A percentile compares a stretch with the other conserved stretches of the same genome.
phyloP scores from a whole-genome alignment of 37 sponge, comb jelly and placozoan genomes.

The Beroe ovata region DNA sequence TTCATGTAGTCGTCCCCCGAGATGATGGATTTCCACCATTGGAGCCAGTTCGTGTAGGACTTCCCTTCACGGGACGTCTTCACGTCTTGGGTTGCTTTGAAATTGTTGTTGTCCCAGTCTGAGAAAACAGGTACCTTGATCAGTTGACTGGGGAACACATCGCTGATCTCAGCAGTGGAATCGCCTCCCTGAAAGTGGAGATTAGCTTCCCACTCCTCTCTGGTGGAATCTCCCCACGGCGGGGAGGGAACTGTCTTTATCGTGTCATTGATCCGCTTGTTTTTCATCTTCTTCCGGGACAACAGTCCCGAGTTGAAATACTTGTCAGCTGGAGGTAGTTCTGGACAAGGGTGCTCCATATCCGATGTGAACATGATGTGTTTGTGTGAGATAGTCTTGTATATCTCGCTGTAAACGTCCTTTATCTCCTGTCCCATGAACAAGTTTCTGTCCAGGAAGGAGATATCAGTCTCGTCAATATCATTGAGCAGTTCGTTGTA shows the following conservation, averaged over 20 bases:
- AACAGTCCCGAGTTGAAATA: constrained; percentile 54
- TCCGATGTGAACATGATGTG: constrained; percentile 70
- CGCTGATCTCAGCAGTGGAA: not conserved
- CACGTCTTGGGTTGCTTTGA: not conserved
- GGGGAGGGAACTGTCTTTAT: not conserved
- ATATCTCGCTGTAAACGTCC: constrained; percentile 76
- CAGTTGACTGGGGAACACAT: constrained; percentile 57
- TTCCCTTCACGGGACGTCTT: constrained; percentile 26
- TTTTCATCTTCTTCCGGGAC: constrained; percentile 19
- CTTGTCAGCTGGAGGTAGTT: not conserved
- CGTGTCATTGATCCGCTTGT: constrained; percentile 44
- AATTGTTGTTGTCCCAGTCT: constrained; percentile 50
- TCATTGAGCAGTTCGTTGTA: constrained; percentile 81
- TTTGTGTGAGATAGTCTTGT: constrained; percentile 70
- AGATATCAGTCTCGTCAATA: constrained; percentile 69
- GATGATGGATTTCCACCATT: constrained; percentile 75
- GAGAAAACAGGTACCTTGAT: constrained; percentile 65
- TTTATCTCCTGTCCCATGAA: constrained; percentile 73
- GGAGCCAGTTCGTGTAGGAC: constrained; percentile 73
- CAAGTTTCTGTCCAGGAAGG: constrained; percentile 75
- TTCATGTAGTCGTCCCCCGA: constrained; percentile 81
- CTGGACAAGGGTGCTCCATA: constrained; percentile 43
- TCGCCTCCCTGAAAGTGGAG: constrained; percentile 32
- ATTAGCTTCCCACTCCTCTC: constrained; percentile 62
- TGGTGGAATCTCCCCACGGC: constrained; percentile 28